Percentiles rank a stretch among this genome's conserved stretches.
Evolutionary conservation across 92 coral and sea anemone genomes (phyloP).

Genomic region (Anthopleura xanthogrammica): DNA sequence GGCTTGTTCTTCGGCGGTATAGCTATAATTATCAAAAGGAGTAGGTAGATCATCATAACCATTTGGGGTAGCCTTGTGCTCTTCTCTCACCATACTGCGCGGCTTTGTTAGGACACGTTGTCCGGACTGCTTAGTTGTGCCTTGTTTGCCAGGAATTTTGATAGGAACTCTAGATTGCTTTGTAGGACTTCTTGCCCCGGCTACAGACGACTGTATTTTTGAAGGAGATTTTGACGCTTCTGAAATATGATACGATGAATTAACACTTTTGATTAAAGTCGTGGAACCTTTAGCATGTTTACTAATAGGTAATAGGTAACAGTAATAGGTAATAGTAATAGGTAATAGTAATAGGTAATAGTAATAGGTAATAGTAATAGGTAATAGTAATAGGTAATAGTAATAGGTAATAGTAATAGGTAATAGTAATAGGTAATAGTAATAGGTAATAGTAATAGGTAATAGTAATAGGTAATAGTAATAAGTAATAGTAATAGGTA

Average conservation of each 20-base stretch:
- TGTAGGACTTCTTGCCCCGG: slow-evolving; percentile 3
- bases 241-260: neutral
- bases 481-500: no score
- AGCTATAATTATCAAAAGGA: slow-evolving; percentile 36
- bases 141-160: slow-evolving; percentile 2
- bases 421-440: no score
- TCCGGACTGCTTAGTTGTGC: neutral
- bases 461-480: no score
- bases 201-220: neutral
- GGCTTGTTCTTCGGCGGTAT: slow-evolving; percentile 33
- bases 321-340: no score
- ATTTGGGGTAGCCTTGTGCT: slow-evolving; percentile 6
- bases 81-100: neutral
- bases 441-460: no score
- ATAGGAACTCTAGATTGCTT: slow-evolving; percentile 19
- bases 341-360: no score
- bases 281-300: no score
- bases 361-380: no score
- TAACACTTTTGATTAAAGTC: neutral
- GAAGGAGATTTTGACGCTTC: neutral
- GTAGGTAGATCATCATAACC: slow-evolving; percentile 33
- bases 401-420: no score
- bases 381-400: no score
- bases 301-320: no score
- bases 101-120: neutral